A percentile compares a stretch with the other conserved stretches of the same genome.
phyloP scores from a whole-genome alignment of 2,797 vertebrate genomes.

The Rhabdomys pumilio region DNA sequence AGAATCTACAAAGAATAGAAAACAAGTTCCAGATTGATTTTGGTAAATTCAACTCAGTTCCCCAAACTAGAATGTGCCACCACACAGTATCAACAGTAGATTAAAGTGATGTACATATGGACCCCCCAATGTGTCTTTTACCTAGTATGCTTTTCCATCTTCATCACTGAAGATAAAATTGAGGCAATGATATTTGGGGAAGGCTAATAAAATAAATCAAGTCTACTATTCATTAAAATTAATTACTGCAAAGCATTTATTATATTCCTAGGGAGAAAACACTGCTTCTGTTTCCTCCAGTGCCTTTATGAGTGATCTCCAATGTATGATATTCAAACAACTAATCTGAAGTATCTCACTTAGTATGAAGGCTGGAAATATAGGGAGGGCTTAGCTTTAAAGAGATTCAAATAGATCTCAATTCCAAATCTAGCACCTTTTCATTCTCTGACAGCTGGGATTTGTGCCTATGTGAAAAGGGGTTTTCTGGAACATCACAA shows the following conservation, averaged over 20 bases:
- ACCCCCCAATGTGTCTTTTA: background rate
- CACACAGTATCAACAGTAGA: background rate
- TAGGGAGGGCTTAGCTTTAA: background rate
- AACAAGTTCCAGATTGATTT: background rate
- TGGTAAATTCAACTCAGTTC: background rate
- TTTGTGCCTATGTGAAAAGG: background rate
- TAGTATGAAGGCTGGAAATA: slow-evolving; percentile 40
- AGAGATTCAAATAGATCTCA: background rate
- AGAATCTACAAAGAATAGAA: background rate
- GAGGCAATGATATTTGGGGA: background rate
- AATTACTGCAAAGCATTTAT: background rate
- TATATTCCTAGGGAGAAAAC: background rate
- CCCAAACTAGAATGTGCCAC: background rate
- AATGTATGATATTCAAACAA: background rate
- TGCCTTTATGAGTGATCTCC: background rate
- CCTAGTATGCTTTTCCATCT: background rate
- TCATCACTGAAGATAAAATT: background rate
- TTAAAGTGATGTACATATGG: background rate
- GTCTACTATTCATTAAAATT: background rate
- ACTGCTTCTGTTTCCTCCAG: background rate
- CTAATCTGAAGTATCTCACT: background rate
- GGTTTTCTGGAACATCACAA: background rate
- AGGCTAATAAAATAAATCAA: slow-evolving; percentile 24
- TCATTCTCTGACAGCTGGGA: background rate
- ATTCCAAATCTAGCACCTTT: background rate